Conservation (phyloP, 2,797 vertebrate genomes). For the Thripadectes ignobilis region DNA sequence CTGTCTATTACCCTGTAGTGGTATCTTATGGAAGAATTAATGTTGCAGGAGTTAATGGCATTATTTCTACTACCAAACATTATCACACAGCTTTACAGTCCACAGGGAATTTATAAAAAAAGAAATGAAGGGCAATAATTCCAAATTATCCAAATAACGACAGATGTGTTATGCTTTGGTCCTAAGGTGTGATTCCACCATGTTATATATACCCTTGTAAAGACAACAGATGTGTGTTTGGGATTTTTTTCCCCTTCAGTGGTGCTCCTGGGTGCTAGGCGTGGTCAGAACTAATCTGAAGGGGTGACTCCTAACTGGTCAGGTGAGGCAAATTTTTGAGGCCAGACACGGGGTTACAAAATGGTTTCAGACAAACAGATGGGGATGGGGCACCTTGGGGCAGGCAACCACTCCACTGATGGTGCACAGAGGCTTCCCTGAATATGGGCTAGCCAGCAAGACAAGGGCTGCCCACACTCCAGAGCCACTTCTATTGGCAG, state of each 20-base stretch:
- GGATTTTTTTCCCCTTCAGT: not conserved
- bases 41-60: not conserved
- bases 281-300: not conserved
- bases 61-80: not conserved
- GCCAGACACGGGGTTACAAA: not conserved
- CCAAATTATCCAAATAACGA: accelerated
- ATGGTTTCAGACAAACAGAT: accelerated
- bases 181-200: not conserved
- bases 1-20: not conserved
- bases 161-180: not conserved
- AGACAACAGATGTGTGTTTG: not conserved
- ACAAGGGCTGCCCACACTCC: not conserved
- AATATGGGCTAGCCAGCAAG: not conserved
- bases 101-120: not conserved
- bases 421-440: not conserved
- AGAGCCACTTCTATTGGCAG: not conserved
- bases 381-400: not conserved
- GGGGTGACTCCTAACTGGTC: not conserved
- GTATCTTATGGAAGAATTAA: not conserved
- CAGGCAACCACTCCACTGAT: not conserved
- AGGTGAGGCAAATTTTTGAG: not conserved
- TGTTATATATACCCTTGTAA: not conserved
- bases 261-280: not conserved
- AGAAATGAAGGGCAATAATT: not conserved
- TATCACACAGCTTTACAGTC: not conserved